phyloP scores from a whole-genome alignment of 1,140 invertebrate species.

The Oncopeltus fasciatus region DNA sequence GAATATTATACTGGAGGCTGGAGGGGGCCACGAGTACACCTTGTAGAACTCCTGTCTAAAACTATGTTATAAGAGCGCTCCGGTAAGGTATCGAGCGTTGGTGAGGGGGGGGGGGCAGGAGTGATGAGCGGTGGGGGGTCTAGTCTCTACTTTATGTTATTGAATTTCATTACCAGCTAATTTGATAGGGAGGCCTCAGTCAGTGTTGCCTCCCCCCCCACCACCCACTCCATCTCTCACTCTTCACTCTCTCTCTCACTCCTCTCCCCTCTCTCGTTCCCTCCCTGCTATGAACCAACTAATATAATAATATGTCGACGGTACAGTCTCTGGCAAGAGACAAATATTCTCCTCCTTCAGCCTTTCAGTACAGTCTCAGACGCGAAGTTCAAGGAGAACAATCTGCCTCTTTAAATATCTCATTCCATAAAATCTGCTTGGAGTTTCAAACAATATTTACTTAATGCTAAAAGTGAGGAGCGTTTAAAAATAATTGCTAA shows the following conservation, averaged over 20 bases:
- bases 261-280: neutral
- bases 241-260: neutral
- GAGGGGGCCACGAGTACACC: too few relatives aligned
- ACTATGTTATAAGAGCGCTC: neutral
- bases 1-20: too few relatives aligned
- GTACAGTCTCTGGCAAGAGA: constrained; percentile 7
- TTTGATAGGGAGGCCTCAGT: constrained; percentile 3
- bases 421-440: too few relatives aligned
- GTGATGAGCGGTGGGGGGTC: neutral
- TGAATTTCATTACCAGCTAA: constrained; percentile 9
- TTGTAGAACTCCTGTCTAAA: neutral
- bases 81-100: neutral
- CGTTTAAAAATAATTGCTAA: too few relatives aligned
- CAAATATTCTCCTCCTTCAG: neutral
- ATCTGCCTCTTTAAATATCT: too few relatives aligned
- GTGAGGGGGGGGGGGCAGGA: neutral
- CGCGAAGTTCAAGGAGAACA: too few relatives aligned
- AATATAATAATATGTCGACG: constrained; percentile 13
- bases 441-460: too few relatives aligned
- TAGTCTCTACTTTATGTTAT: constrained; percentile 13
- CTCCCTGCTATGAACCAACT: constrained; percentile 6
- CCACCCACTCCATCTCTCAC: too few relatives aligned
- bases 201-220: neutral
- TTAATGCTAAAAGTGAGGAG: too few relatives aligned
- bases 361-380: neutral